These are phyloP conservation scores for Abrostola triplasia DNA, from an alignment of 2,888 invertebrate genomes.

Conservation along the genomic window DNA sequence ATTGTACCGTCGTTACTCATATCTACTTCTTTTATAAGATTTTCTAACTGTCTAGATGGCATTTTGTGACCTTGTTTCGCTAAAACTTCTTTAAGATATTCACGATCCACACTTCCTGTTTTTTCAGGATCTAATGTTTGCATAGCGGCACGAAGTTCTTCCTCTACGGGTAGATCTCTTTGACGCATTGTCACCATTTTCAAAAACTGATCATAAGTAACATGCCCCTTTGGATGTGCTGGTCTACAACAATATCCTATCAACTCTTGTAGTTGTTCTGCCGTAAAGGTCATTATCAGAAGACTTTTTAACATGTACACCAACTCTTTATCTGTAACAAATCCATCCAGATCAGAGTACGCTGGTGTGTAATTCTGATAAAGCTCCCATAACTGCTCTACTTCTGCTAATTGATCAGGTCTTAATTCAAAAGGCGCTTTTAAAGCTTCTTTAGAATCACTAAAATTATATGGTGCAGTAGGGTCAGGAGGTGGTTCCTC, in stretches of 20 bases:
- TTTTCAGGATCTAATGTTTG: slow-evolving; percentile 74
- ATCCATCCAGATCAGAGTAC: slow-evolving; percentile 77
- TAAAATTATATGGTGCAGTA: slow-evolving; percentile 77
- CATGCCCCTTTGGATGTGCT: slow-evolving; percentile 77
- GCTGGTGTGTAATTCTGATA: slow-evolving; percentile 82
- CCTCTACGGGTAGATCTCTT: slow-evolving; percentile 75
- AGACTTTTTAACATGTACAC: slow-evolving; percentile 79
- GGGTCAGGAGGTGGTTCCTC: slow-evolving; percentile 81
- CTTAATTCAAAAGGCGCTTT: slow-evolving; percentile 75
- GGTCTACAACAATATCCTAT: slow-evolving; percentile 77
- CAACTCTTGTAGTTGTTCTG: slow-evolving; percentile 79
- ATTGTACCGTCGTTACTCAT: slow-evolving; percentile 81
- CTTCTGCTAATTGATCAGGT: slow-evolving; percentile 80
- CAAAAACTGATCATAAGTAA: slow-evolving; percentile 77
- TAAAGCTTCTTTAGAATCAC: slow-evolving; percentile 77
- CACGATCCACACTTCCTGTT: slow-evolving; percentile 73
- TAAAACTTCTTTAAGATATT: slow-evolving; percentile 73
- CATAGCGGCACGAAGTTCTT: slow-evolving; percentile 76
- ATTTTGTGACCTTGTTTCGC: slow-evolving; percentile 75
- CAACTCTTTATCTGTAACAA: slow-evolving; percentile 79
- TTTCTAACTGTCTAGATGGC: slow-evolving; percentile 69
- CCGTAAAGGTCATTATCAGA: slow-evolving; percentile 76
- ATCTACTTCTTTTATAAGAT: slow-evolving; percentile 81
- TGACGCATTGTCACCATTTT: slow-evolving; percentile 80
- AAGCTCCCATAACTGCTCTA: slow-evolving; percentile 79